These are phyloP conservation scores for Drosophila flavopinicola DNA, from an alignment of 2,888 invertebrate genomes.

Conservation along the genomic window DNA sequence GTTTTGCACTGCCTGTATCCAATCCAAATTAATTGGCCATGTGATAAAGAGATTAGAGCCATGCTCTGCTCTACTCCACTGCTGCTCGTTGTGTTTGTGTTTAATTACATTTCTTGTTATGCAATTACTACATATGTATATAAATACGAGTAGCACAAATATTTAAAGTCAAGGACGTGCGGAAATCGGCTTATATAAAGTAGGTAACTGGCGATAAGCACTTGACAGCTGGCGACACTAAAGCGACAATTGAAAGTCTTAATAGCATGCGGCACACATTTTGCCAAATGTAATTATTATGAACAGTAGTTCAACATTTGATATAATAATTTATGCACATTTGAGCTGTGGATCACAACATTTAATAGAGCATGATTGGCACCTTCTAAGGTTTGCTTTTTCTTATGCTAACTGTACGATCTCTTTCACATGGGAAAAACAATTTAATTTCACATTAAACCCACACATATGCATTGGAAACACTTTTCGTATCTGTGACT, in stretches of 20 bases:
- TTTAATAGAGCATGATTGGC: no score
- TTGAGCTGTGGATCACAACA: no score
- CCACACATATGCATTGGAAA: constrained; percentile 8
- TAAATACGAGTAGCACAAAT: neutral
- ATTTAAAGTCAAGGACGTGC: constrained; percentile 67
- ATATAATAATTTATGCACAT: no score
- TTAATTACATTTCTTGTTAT: constrained; percentile 60
- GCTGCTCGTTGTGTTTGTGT: constrained; percentile 22
- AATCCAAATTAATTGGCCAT: constrained; percentile 74
- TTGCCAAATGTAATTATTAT: constrained; percentile 13
- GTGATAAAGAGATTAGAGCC: constrained; percentile 70
- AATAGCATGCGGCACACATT: constrained; percentile 16
- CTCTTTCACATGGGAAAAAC: constrained; percentile 8
- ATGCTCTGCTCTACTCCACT: constrained; percentile 2
- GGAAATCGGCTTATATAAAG: constrained; percentile 57
- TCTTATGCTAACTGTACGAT: neutral
- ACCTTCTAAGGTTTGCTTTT: neutral
- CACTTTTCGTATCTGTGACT: constrained; percentile 24
- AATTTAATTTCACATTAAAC: constrained; percentile 26
- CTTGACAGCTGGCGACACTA: constrained; percentile 41
- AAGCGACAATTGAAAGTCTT: constrained; percentile 38
- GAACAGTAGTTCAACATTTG: constrained; percentile 5
- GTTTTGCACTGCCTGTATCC: constrained; percentile 48
- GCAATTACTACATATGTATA: no score
- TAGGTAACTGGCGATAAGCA: constrained; percentile 31